These are phyloP conservation scores for Himalopsyche phryganea DNA, from an alignment of 1,140 invertebrate genomes.

Conservation along the genomic window DNA sequence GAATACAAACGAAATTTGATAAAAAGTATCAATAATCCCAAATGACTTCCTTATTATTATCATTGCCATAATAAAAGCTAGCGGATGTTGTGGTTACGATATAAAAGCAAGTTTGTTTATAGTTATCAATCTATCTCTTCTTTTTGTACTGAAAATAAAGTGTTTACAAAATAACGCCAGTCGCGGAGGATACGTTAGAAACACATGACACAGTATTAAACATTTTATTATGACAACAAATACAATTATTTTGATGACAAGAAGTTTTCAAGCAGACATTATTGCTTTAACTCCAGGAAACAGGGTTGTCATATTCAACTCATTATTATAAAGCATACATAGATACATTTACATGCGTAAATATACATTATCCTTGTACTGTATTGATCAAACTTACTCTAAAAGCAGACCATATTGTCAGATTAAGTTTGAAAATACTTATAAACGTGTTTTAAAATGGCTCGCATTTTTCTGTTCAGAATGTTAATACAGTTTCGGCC, in stretches of 20 bases:
- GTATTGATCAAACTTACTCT: too few species aligned
- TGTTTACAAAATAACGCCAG: conserved; percentile 1
- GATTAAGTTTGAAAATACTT: too few species aligned
- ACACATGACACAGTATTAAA: too few species aligned
- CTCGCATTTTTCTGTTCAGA: too few species aligned
- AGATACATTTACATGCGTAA: background rate
- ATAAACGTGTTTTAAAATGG: too few species aligned
- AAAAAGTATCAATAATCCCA: conserved; percentile 11
- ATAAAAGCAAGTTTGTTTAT: conserved; percentile 20
- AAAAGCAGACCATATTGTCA: too few species aligned
- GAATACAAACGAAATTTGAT: conserved; percentile 8
- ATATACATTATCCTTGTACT: too few species aligned
- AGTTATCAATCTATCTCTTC: conserved; percentile 11
- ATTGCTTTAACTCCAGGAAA: background rate
- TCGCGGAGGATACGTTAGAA: background rate
- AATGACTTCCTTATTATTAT: conserved; percentile 17
- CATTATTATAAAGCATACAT: background rate
- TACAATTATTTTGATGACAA: conserved; percentile 4
- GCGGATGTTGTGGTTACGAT: conserved; percentile 4
- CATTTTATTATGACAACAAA: background rate
- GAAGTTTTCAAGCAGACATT: background rate
- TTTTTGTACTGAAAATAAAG: conserved; percentile 4
- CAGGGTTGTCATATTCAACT: background rate
- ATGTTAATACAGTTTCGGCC: too few species aligned
- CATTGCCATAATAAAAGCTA: conserved; percentile 5